phyloP scores from a whole-genome alignment of 1,140 invertebrate species.

The Temnothorax nylanderi region DNA sequence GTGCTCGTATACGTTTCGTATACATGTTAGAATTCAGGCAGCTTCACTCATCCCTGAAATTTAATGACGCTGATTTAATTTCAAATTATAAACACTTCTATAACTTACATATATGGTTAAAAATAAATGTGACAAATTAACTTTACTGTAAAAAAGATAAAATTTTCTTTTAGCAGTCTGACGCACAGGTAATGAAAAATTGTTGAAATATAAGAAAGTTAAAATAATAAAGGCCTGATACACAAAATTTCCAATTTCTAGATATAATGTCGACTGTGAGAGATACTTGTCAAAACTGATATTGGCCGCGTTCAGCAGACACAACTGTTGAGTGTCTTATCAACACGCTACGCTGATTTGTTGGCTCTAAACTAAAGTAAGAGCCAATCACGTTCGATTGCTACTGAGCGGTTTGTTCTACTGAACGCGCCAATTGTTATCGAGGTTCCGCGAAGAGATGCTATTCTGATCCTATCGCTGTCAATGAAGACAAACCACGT shows the following conservation, averaged over 20 bases:
- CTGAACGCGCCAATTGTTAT: not conserved
- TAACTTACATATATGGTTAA: not conserved
- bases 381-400: too few relatives aligned
- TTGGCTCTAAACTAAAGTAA: too few relatives aligned
- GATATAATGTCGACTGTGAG: not conserved
- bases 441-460: not conserved
- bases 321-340: too few relatives aligned
- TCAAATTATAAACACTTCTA: not conserved
- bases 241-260: not conserved
- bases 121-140: not conserved
- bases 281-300: not conserved
- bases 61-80: not conserved
- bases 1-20: not conserved
- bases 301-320: not conserved
- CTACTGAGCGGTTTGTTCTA: too few relatives aligned
- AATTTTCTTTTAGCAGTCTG: not conserved
- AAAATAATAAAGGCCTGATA: not conserved
- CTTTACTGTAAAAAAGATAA: not conserved
- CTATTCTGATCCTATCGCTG: conserved; percentile 5
- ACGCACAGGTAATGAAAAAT: not conserved
- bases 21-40: not conserved
- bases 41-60: not conserved
- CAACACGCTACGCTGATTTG: too few relatives aligned
- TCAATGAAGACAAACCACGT: conserved; percentile 19
- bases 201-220: not conserved